Evolutionary conservation across 64 coral and sea anemone genomes (phyloP).

Genomic region (Montipora capricornis): DNA sequence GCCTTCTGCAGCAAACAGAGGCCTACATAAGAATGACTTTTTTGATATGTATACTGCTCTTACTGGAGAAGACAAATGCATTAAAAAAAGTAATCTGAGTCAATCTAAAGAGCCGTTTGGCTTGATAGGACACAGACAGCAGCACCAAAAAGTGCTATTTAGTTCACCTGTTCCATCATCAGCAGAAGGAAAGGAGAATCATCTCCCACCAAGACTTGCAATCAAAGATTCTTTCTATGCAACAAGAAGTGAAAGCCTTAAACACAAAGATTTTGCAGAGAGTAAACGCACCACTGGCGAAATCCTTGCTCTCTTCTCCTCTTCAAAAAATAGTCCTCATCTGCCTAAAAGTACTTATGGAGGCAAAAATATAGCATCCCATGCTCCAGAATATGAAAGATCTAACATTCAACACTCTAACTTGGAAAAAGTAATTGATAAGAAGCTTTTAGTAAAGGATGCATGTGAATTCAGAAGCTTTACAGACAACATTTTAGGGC

Average conservation of each 20-base stretch:
- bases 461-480: not conserved
- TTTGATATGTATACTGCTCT: slow-evolving; percentile 12
- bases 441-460: not conserved
- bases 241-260: not conserved
- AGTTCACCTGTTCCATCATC: not conserved
- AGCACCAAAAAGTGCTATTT: slow-evolving; percentile 4
- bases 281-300: not conserved
- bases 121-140: not conserved
- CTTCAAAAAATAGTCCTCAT: not conserved
- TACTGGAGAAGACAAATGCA: not conserved
- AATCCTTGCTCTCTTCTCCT: slow-evolving; percentile 23
- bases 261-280: not conserved
- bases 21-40: not conserved
- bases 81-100: not conserved
- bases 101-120: not conserved
- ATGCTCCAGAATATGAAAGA: not conserved
- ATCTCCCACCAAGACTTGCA: not conserved
- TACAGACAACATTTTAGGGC: not conserved
- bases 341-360: not conserved
- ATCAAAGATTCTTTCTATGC: not conserved
- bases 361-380: not conserved
- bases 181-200: not conserved
- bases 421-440: not conserved
- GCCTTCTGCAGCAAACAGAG: not conserved
- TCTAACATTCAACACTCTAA: not conserved